Conservation (phyloP, 2,797 vertebrate species). For the Betta splendens region DNA sequence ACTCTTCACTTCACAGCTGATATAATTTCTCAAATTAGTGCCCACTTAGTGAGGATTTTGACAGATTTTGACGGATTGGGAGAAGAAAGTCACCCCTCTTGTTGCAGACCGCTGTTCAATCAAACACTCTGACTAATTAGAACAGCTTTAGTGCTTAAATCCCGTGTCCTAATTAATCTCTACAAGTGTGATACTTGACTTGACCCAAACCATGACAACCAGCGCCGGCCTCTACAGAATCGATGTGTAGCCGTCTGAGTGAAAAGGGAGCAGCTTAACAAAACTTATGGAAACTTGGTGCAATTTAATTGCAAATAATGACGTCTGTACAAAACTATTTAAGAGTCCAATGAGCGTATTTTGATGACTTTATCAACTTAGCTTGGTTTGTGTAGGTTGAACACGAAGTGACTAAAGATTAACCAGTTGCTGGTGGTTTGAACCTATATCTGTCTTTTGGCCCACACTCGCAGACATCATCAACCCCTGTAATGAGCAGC, state of each 20-base stretch:
- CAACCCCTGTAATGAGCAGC: conserved; percentile 67
- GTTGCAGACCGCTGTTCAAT: conserved; percentile 77
- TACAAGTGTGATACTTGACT: conserved; percentile 50
- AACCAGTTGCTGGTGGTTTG: not conserved
- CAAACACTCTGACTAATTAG: conserved; percentile 89
- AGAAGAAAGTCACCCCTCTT: conserved; percentile 86
- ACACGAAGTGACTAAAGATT: not conserved
- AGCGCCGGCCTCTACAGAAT: conserved; percentile 38
- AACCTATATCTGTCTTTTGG: conserved; percentile 50
- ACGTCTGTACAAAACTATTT: not conserved
- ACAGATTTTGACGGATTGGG: conserved; percentile 79
- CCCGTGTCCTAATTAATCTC: conserved; percentile 81
- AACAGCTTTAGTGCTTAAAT: conserved; percentile 80
- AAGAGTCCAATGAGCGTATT: not conserved
- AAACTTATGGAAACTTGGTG: not conserved
- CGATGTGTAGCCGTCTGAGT: conserved; percentile 30
- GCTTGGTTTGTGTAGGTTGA: not conserved
- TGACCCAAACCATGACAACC: conserved; percentile 42
- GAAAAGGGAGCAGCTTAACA: conserved; percentile 7
- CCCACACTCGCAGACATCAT: conserved; percentile 57
- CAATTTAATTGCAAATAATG: not conserved
- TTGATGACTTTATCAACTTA: not conserved
- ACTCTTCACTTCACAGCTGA: conserved; percentile 83
- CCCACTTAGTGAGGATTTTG: conserved; percentile 80
- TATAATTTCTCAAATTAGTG: conserved; percentile 84